These are phyloP conservation scores for Nestor notabilis DNA, from an alignment of 2,113 vertebrate species.

Conservation along the genomic window DNA sequence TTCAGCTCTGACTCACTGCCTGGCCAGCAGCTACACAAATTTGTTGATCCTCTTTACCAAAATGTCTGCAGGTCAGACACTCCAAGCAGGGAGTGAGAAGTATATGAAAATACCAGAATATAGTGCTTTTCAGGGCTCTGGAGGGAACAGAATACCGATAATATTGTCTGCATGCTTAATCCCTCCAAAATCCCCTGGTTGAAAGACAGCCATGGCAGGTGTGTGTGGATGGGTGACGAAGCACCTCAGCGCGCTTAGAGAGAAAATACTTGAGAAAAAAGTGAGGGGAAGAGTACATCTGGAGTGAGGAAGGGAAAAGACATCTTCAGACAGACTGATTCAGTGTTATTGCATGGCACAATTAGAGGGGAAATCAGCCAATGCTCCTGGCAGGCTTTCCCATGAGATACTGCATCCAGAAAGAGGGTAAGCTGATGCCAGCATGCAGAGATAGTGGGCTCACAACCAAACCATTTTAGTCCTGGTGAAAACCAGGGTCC, in stretches of 20 bases:
- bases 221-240: neutral
- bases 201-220: neutral
- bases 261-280: neutral
- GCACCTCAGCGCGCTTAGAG: neutral
- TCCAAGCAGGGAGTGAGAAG: neutral
- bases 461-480: neutral
- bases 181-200: neutral
- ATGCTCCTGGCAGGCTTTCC: neutral
- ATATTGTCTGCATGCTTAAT: neutral
- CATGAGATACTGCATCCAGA: neutral
- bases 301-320: neutral
- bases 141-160: neutral
- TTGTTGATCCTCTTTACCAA: neutral
- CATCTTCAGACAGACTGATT: neutral
- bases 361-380: neutral
- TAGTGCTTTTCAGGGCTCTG: neutral
- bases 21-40: neutral
- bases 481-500: neutral
- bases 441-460: neutral
- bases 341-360: neutral
- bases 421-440: neutral
- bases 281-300: neutral
- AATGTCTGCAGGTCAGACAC: neutral
- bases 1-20: neutral
- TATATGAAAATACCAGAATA: neutral